Conservation (phyloP, 2,113 vertebrate species). For the Pipra filicauda region DNA sequence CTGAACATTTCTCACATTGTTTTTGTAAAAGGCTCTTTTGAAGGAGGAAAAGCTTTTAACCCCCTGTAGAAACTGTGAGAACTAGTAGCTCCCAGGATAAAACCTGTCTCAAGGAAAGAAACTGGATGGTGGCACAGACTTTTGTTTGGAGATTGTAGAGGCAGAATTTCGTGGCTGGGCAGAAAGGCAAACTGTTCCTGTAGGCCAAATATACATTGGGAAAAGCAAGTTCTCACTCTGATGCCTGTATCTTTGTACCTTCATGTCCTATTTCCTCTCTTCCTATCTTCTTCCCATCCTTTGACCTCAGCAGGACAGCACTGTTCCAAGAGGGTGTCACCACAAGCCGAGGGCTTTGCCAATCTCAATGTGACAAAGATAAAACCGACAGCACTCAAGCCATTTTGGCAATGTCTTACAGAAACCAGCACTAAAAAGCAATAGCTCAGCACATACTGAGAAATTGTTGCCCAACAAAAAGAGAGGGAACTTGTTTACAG, state of each 20-base stretch:
- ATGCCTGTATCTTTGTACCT: not conserved
- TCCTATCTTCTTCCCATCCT: not conserved
- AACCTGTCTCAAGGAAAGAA: not conserved
- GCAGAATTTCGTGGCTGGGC: not conserved
- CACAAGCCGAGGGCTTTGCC: not conserved
- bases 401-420: not conserved
- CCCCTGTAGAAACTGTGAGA: not conserved
- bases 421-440: not conserved
- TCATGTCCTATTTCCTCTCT: not conserved
- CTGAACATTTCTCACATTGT: not conserved
- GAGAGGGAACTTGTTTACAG: not conserved
- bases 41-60: not conserved
- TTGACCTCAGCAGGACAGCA: not conserved
- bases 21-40: not conserved
- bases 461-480: not conserved
- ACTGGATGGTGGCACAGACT: not conserved
- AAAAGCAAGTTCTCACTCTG: not conserved
- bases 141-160: not conserved
- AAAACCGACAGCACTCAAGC: not conserved
- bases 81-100: not conserved
- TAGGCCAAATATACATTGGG: not conserved
- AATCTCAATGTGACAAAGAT: not conserved
- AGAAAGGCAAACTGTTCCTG: not conserved
- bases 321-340: not conserved
- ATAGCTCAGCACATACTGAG: not conserved